Evolutionary conservation across 2,888 invertebrate species (phyloP), one percentile per base, ranked within the genome.

Genomic region (Liposcelis brunnea): DNA sequence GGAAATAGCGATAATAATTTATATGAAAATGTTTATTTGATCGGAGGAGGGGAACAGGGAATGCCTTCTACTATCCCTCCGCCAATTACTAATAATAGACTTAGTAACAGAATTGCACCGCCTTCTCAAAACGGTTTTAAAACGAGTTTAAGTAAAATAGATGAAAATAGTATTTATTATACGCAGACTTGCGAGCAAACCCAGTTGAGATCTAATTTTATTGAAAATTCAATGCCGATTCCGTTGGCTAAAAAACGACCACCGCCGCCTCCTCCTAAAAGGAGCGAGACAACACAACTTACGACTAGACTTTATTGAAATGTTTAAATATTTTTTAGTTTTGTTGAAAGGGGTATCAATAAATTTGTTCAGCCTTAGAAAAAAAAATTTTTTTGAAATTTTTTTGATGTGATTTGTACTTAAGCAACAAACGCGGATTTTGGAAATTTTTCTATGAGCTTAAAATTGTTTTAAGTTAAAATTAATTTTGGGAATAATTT

Each of bases 261-360:
- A 37, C 89, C 89, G 11, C 89, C 89, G 2, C 87, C 87, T 31
- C 87, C 87, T n/a, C 87, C 89, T 2, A 83, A 84, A 53, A 74
- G 89, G 49, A 83, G 84, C 58, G 86, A 87, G 59, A 79, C 80
- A n/a, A 85, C 84, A n/a, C 83, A 83, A 55, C 65, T 84, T 49
- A 78, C 80, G 42, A 71, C 69, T 14, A 58, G 19, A 18, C 10
- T 40, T 8, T 40, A 40, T 21, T 40, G 16, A 16, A 14, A 6
- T 35, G 4, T 10, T 35, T 10, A 15, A 6, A 6, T 35, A 6
- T 35, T 26, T 26, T 26, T 26, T 6, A 26, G n/a, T n/a, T n/a
- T n/a, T n/a, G n/a, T n/a, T n/a, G n/a, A n/a, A n/a, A n/a, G n/a
- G n/a, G n/a, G n/a, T n/a, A n/a, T n/a, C n/a, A n/a, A n/a, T n/a